Evolutionary conservation across 1,140 invertebrate genomes (phyloP).

Genomic region (Halesus radiatus): DNA sequence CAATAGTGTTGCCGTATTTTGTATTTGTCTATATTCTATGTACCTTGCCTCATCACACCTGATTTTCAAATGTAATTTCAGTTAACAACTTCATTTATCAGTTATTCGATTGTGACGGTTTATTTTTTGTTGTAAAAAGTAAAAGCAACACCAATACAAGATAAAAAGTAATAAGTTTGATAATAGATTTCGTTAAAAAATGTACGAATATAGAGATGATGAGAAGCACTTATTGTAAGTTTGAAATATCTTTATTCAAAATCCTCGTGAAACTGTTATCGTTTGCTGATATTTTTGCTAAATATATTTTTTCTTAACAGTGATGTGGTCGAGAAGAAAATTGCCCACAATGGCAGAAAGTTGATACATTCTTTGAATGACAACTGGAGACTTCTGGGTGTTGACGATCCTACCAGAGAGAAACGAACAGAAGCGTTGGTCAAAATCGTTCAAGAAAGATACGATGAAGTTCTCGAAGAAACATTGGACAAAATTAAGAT

Average conservation of each 20-base stretch:
- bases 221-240: conserved; percentile 44
- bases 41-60: not conserved
- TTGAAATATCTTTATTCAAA: not conserved
- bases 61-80: conserved; percentile 15
- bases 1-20: not conserved
- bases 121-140: conserved; percentile 7
- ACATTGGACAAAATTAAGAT: conserved; percentile 48
- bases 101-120: conserved; percentile 2
- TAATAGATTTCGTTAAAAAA: not conserved
- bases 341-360: conserved; percentile 47
- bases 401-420: conserved; percentile 42
- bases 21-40: conserved; percentile 1
- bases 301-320: conserved; percentile 21
- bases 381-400: conserved; percentile 52
- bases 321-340: conserved; percentile 43
- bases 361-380: conserved; percentile 52
- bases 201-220: conserved; percentile 39
- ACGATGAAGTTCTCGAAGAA: conserved; percentile 53
- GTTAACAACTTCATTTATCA: not conserved
- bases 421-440: conserved; percentile 43
- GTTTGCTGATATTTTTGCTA: not conserved
- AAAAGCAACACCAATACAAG: not conserved
- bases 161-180: not conserved
- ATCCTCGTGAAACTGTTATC: too few species aligned
- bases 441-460: conserved; percentile 53